Evolutionary conservation across 2,888 invertebrate species (phyloP).

Genomic region (Scaeva pyrastri): DNA sequence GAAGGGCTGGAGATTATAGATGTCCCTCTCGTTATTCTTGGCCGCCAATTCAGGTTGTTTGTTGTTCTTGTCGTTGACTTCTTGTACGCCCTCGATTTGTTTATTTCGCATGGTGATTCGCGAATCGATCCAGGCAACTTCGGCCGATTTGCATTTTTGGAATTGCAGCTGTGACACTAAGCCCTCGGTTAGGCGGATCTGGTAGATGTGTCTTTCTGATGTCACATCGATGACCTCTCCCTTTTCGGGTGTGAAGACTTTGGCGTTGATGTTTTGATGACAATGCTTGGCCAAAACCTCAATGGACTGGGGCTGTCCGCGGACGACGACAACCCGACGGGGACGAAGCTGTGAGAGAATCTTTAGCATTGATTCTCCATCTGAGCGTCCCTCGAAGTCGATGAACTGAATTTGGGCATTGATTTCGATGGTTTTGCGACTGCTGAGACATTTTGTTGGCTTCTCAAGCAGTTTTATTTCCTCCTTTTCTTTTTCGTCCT

Average conservation of each 20-base stretch:
- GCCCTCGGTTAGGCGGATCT: slow-evolving; percentile 96
- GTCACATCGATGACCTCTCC: slow-evolving; percentile 97
- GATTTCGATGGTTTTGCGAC: slow-evolving; percentile 90
- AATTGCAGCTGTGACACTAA: slow-evolving; percentile 94
- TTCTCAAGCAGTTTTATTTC: slow-evolving; percentile 87
- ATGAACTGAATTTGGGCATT: slow-evolving; percentile 96
- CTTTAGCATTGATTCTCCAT: slow-evolving; percentile 92
- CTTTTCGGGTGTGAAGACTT: slow-evolving; percentile 92
- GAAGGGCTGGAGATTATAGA: slow-evolving; percentile 89
- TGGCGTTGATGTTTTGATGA: slow-evolving; percentile 87
- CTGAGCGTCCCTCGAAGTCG: slow-evolving; percentile 97
- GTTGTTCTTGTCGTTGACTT: slow-evolving; percentile 77
- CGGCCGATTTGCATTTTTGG: slow-evolving; percentile 93
- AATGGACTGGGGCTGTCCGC: slow-evolving; percentile 89
- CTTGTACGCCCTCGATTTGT: slow-evolving; percentile 85
- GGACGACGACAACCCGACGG: slow-evolving; percentile 90
- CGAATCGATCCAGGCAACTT: slow-evolving; percentile 98
- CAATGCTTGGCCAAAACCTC: slow-evolving; percentile 89
- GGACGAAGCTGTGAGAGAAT: slow-evolving; percentile 93
- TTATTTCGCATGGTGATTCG: slow-evolving; percentile 88
- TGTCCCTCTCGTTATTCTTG: slow-evolving; percentile 85
- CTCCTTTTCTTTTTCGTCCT: slow-evolving; percentile 74
- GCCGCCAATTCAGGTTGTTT: slow-evolving; percentile 75
- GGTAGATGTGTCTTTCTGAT: slow-evolving; percentile 98
- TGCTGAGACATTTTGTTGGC: slow-evolving; percentile 94